Percentiles rank a stretch among this genome's conserved stretches.
These are phyloP conservation scores for Agelaius tricolor DNA, from an alignment of 2,113 vertebrate genomes.

Conservation along the genomic window DNA sequence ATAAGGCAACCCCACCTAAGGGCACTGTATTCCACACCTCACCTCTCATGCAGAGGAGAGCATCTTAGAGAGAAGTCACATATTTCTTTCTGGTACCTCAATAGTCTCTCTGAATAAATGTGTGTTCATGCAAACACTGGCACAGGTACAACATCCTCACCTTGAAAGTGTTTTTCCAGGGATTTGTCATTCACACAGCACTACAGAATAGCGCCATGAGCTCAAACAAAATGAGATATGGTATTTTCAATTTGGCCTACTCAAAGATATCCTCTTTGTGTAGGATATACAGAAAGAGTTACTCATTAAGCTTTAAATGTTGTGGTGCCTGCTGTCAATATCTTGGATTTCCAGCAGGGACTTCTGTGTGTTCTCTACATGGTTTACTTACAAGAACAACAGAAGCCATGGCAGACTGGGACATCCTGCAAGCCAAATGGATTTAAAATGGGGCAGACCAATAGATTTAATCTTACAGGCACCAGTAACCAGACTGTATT, in stretches of 20 bases:
- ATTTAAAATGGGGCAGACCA: not conserved
- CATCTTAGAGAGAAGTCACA: not conserved
- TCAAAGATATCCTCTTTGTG: not conserved
- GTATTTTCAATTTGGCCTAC: not conserved
- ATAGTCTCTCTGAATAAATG: fast-evolving
- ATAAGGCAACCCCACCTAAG: not conserved
- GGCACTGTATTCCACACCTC: not conserved
- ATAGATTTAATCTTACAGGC: not conserved
- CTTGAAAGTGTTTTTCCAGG: not conserved
- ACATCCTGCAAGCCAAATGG: not conserved
- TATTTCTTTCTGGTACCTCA: not conserved
- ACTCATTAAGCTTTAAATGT: not conserved
- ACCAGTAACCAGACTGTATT: not conserved
- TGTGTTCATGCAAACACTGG: not conserved
- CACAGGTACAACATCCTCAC: not conserved
- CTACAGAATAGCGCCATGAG: not conserved
- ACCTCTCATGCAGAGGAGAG: not conserved
- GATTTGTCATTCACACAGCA: not conserved
- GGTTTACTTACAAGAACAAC: not conserved
- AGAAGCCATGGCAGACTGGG: not conserved
- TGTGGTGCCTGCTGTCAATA: not conserved
- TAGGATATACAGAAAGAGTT: not conserved
- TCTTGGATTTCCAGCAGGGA: not conserved
- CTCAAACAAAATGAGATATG: not conserved
- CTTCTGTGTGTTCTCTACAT: not conserved